Evolutionary conservation across 1,140 invertebrate genomes (phyloP).

Genomic region (Latrodectus geometricus): DNA sequence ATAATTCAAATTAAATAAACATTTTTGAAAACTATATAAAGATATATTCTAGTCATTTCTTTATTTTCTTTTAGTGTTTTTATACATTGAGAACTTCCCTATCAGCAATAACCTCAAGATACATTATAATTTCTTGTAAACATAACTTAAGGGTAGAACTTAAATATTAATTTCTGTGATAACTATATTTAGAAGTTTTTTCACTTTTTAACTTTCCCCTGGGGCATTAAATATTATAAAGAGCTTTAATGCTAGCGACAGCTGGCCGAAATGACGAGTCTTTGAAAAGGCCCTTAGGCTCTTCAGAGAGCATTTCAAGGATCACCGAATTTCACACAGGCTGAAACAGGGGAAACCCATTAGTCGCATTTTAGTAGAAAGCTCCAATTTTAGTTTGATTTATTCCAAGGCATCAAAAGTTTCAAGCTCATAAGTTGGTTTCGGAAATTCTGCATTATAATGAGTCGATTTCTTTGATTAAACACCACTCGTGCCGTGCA

Average conservation of each 20-base stretch:
- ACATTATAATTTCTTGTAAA: too few species aligned
- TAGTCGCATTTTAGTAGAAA: slow-evolving; percentile 49
- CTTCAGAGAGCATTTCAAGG: slow-evolving; percentile 42
- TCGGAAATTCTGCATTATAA: slow-evolving; percentile 38
- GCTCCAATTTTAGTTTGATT: slow-evolving; percentile 53
- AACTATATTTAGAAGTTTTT: slow-evolving; percentile 33
- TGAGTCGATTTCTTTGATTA: slow-evolving; percentile 38
- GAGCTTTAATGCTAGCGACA: slow-evolving; percentile 47
- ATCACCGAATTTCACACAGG: slow-evolving; percentile 56
- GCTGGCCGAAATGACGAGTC: slow-evolving; percentile 54
- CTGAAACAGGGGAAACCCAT: slow-evolving; percentile 55
- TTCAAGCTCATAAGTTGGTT: slow-evolving; percentile 32
- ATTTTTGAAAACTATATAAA: too few species aligned
- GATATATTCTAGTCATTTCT: too few species aligned
- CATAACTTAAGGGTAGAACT: too few species aligned
- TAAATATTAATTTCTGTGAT: too few species aligned
- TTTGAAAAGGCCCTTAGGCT: slow-evolving; percentile 49
- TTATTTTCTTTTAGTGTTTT: too few species aligned
- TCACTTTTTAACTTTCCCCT: slow-evolving; percentile 42
- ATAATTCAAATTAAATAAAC: too few species aligned
- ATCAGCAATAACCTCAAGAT: too few species aligned
- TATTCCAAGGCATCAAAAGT: slow-evolving; percentile 54
- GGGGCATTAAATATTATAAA: slow-evolving; percentile 59
- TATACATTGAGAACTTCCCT: too few species aligned
- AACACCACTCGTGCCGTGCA: neutral